A percentile compares a stretch with the other conserved stretches of the same genome.
phyloP scores from a whole-genome alignment of 23 tunicate genomes.

The Ascidia mentula region DNA sequence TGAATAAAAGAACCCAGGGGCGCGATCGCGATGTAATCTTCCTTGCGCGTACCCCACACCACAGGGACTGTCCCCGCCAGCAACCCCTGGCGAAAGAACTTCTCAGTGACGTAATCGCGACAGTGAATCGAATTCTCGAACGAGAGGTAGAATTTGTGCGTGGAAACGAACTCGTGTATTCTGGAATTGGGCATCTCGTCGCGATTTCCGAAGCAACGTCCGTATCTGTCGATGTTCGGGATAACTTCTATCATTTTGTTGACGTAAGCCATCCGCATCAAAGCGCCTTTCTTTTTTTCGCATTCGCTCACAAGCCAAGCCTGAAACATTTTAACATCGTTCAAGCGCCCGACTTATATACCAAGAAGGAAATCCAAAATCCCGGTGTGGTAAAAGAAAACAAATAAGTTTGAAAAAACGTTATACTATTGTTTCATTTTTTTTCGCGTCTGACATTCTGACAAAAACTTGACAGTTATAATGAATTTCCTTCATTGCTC shows the following conservation, averaged over 20 bases:
- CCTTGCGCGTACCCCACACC: conserved; percentile 7
- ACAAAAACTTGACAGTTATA: no score
- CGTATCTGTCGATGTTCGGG: conserved; percentile 10
- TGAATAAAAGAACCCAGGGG: not conserved
- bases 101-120: conserved; percentile 18
- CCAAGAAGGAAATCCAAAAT: no score
- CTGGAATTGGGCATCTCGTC: not conserved
- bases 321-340: no score
- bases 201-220: conserved; percentile 9
- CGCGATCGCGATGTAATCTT: not conserved
- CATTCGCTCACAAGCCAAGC: conserved; percentile 27
- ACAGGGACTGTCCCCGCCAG: conserved; percentile 1
- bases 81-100: not conserved
- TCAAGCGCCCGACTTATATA: no score
- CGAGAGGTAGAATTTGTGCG: conserved; percentile 1
- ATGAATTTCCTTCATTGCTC: no score
- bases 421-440: no score
- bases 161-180: not conserved
- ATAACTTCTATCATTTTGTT: not conserved
- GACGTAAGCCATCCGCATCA: conserved; percentile 4
- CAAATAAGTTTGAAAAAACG: no score
- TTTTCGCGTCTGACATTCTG: no score
- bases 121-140: conserved; percentile 10
- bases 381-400: no score
- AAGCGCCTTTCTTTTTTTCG: conserved; percentile 6